Percentiles rank a stretch among this genome's conserved stretches.
Conservation (phyloP, 2,797 vertebrate species). For the Bucorvus abyssinicus region DNA sequence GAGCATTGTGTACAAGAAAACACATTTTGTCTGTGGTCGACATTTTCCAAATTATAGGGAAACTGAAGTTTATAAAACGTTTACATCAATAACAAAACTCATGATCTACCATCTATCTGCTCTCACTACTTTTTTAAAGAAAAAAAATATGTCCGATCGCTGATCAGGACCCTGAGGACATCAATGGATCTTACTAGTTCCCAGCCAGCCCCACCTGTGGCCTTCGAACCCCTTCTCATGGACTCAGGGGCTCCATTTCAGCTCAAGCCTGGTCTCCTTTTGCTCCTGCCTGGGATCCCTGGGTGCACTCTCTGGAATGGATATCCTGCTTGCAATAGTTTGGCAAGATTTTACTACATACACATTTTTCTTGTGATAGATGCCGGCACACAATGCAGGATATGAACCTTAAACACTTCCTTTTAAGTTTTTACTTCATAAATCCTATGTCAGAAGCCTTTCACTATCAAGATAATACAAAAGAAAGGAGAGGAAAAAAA, state of each 20-base stretch:
- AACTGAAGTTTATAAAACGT: not conserved
- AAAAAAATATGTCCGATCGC: not conserved
- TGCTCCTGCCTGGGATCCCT: not conserved
- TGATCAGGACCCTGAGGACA: not conserved
- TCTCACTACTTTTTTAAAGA: not conserved
- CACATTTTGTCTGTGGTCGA: not conserved
- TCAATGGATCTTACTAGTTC: not conserved
- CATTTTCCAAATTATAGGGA: not conserved
- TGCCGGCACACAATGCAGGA: not conserved
- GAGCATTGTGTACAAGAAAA: not conserved
- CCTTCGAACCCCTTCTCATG: accelerated
- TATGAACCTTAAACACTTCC: not conserved
- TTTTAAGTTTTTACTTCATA: not conserved
- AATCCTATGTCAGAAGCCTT: not conserved
- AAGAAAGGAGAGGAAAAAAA: not conserved
- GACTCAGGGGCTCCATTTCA: not conserved
- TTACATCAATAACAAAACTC: not conserved
- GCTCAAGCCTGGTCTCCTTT: not conserved
- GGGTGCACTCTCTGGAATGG: not conserved
- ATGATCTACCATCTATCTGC: not conserved
- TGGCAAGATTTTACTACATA: not conserved
- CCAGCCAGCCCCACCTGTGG: accelerated
- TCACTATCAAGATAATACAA: not conserved
- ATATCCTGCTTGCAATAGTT: not conserved
- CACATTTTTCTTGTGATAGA: not conserved